Evolutionary conservation across 1,140 invertebrate species (phyloP), one percentile per base, ranked within the genome.

Genomic region (Drosophila fuyamai): DNA sequence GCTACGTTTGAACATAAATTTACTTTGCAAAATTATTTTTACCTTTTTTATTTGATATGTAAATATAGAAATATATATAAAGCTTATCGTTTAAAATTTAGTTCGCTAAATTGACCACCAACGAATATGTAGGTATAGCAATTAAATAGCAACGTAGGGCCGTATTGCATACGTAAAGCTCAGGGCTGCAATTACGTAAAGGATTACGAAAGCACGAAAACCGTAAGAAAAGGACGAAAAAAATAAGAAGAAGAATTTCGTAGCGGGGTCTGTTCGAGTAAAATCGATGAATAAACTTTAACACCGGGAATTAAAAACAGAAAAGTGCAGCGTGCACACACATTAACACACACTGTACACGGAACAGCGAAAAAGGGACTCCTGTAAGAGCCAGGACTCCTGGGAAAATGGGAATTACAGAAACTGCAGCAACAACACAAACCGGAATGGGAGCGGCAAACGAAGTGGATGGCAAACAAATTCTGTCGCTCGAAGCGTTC

Each of bases 391-490:
- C 59, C 29, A 61, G 43, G n/a, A 75, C 50, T 16, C 50, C 50
- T 12, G 8, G 9, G 9, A 53, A 79, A 79, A 91, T 91, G 90
- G 90, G 90, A 44, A 84, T 91, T 43, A 90, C 79, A 38, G 90
- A 91, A 66, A 78, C 72, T 4, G 47, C 56, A 46, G 38, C 67
- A 38, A 40, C 73, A 50, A 58, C 76, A 29, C 61, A 63, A 44
- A 61, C 79, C 50, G 58, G 61, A 35, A 73, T 43, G 58, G 58
- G 47, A 77, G 68, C 56, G 73, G 62, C 41, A 76, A 91, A 88
- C 43, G 63, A 53, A 9, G 51, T 55, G 40, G 76, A 76, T 43
- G 71, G 62, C 41, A 79, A 91, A 73, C 51, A 82, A 58, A 60
- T 61, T n/a, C 35, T 92, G 35, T 79, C 82, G 5, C 67, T 92